A percentile compares a stretch with the other conserved stretches of the same genome.
These are phyloP conservation scores for Microcebus jonahi DNA, from an alignment of 2,113 vertebrate species.

Conservation along the genomic window DNA sequence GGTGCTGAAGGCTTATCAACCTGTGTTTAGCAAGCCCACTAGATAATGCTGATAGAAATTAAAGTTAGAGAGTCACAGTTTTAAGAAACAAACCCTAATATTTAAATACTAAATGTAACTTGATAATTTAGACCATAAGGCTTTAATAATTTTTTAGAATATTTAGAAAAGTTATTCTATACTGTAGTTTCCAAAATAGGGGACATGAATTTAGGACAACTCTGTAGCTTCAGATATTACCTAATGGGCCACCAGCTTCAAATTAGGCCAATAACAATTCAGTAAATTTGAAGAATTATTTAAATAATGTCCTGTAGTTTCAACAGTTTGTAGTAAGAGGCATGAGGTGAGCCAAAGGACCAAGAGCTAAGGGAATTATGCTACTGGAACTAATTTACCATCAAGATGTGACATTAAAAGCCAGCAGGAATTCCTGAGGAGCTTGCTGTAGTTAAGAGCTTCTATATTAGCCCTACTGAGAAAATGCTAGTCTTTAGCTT, in stretches of 20 bases:
- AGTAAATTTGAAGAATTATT: neutral
- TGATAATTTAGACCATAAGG: neutral
- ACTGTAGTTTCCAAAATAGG: neutral
- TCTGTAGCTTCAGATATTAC: neutral
- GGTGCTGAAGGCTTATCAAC: neutral
- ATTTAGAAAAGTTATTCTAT: neutral
- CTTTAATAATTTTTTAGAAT: neutral
- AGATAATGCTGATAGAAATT: neutral
- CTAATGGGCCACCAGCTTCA: neutral
- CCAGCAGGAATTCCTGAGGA: constrained; percentile 12
- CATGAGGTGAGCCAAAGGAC: neutral
- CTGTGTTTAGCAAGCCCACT: neutral
- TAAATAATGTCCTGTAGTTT: neutral
- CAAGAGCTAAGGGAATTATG: neutral
- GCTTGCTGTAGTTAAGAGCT: constrained; percentile 8
- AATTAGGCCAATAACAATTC: neutral
- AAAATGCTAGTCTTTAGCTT: constrained; percentile 63
- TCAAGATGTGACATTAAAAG: constrained; percentile 16
- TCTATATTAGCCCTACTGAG: constrained; percentile 53
- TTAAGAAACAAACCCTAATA: neutral
- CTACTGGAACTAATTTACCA: constrained; percentile 47
- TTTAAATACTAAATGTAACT: neutral
- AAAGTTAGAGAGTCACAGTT: neutral
- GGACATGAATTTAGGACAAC: neutral
- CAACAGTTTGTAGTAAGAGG: neutral